Evolutionary conservation across 2,888 invertebrate species (phyloP).

Genomic region (Meta bourneti): DNA sequence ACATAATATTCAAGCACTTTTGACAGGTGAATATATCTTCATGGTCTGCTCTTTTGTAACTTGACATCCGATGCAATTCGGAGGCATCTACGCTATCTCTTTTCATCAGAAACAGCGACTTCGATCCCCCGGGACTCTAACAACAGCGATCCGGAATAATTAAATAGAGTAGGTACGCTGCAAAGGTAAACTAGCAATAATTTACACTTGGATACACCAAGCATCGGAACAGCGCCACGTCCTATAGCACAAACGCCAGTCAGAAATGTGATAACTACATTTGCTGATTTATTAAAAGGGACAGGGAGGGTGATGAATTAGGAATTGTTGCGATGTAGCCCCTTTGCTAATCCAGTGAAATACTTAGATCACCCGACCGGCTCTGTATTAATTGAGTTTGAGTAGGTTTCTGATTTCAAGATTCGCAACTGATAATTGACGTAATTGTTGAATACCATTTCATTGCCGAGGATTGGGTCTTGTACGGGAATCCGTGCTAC

Average conservation of each 20-base stretch:
- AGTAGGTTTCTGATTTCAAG: constrained; percentile 27
- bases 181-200: constrained; percentile 50
- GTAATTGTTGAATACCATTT: constrained; percentile 13
- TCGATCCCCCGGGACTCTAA: constrained; percentile 42
- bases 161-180: constrained; percentile 47
- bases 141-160: constrained; percentile 50
- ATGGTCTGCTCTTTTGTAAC: constrained; percentile 33
- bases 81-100: constrained; percentile 45
- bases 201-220: constrained; percentile 31
- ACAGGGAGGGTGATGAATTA: constrained; percentile 21
- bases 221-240: constrained; percentile 35
- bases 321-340: background rate
- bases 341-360: background rate
- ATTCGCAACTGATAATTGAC: constrained; percentile 29
- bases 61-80: constrained; percentile 42
- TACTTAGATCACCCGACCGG: background rate
- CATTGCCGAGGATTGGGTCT: background rate
- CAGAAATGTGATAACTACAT: constrained; percentile 65
- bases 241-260: constrained; percentile 22
- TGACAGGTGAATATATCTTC: constrained; percentile 55
- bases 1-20: constrained; percentile 34
- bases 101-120: constrained; percentile 39
- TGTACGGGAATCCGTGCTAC: background rate
- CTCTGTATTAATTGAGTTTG: constrained; percentile 18
- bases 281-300: constrained; percentile 64